Conservation (phyloP, 2,797 vertebrate species). For the Typhlichthys eigenmanni region DNA sequence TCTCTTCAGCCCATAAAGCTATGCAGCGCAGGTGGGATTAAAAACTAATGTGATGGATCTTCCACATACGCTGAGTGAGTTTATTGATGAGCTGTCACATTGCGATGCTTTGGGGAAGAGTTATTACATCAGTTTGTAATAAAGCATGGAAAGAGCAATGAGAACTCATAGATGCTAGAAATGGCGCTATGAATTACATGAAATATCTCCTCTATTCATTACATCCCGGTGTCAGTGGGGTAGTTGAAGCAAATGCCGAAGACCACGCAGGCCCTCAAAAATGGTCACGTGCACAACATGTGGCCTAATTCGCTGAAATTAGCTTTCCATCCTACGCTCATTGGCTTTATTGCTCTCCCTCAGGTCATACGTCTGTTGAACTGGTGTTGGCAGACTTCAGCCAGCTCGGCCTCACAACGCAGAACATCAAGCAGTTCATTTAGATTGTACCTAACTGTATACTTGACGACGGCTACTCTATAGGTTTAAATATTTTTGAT, state of each 20-base stretch:
- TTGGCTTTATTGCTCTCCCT: conserved; percentile 18
- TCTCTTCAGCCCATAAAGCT: conserved; percentile 41
- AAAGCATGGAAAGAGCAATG: conserved; percentile 69
- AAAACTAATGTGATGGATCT: conserved; percentile 79
- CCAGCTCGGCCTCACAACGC: too few relatives aligned
- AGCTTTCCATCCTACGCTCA: conserved; percentile 37
- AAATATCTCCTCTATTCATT: conserved; percentile 72
- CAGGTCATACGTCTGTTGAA: not conserved
- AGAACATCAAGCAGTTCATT: too few relatives aligned
- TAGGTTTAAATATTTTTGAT: too few relatives aligned
- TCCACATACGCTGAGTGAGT: conserved; percentile 64
- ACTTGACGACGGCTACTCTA: too few relatives aligned
- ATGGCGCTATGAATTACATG: conserved; percentile 70
- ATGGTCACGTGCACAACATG: conserved; percentile 1
- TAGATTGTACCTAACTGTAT: too few relatives aligned
- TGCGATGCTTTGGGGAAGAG: conserved; percentile 71
- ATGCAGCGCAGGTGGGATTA: conserved; percentile 68
- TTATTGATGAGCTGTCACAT: conserved; percentile 81
- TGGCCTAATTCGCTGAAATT: conserved; percentile 45
- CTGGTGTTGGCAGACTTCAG: too few relatives aligned
- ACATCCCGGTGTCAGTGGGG: conserved; percentile 61
- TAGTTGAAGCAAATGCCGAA: conserved; percentile 58
- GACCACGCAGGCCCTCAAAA: conserved; percentile 17
- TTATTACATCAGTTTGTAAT: conserved; percentile 77
- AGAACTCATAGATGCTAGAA: conserved; percentile 72